A percentile compares a stretch with the other conserved stretches of the same genome.
phyloP scores from a whole-genome alignment of 2,113 vertebrate genomes.

The Heterotilapia buettikoferi region DNA sequence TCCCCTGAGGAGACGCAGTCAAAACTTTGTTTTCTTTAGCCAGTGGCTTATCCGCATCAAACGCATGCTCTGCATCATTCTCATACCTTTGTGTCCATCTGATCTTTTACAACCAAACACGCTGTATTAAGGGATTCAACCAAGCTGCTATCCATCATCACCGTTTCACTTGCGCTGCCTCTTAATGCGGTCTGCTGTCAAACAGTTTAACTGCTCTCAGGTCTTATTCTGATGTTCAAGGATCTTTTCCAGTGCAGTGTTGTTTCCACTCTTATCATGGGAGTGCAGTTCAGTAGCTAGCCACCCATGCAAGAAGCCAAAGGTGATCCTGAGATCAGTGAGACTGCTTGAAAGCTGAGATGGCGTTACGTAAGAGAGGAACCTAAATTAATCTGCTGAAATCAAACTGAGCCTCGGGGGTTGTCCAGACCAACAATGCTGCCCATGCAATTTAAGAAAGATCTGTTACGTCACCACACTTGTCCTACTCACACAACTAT shows the following conservation, averaged over 20 bases:
- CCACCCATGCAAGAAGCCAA: constrained; percentile 61
- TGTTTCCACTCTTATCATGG: constrained; percentile 34
- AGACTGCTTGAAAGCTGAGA: constrained; percentile 58
- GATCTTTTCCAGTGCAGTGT: constrained; percentile 8
- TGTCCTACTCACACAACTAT: constrained; percentile 38
- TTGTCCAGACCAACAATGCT: constrained; percentile 59
- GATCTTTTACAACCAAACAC: neutral
- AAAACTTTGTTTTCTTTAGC: neutral
- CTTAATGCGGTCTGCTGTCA: neutral
- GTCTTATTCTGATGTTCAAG: constrained; percentile 32
- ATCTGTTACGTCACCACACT: constrained; percentile 59
- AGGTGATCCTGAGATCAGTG: constrained; percentile 52
- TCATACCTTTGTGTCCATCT: neutral
- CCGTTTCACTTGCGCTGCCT: neutral
- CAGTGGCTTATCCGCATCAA: constrained; percentile 3
- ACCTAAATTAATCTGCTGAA: constrained; percentile 65
- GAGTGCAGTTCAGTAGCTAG: constrained; percentile 41
- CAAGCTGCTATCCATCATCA: neutral
- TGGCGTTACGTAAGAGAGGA: constrained; percentile 57
- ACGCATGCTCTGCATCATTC: constrained; percentile 2
- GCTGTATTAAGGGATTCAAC: neutral
- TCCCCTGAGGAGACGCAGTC: neutral
- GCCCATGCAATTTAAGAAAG: constrained; percentile 55
- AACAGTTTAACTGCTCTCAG: constrained; percentile 1
- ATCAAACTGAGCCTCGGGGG: constrained; percentile 58